Evolutionary conservation across 2,888 invertebrate genomes (phyloP).

Genomic region (Dolichomitus sp.): DNA sequence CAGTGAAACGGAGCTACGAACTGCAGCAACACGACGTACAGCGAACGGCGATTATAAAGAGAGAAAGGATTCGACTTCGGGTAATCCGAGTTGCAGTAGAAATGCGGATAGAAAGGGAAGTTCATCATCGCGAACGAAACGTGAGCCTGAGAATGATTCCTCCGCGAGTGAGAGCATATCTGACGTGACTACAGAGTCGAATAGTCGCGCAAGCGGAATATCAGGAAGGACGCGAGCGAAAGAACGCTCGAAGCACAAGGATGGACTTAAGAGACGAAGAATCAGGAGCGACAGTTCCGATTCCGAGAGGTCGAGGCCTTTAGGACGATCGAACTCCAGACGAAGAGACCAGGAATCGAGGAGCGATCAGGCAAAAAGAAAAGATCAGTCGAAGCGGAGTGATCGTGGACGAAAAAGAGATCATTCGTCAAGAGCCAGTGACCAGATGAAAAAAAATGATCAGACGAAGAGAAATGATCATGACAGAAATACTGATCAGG

Average conservation of each 20-base stretch:
- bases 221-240: constrained; percentile 49
- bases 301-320: not conserved
- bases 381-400: not conserved
- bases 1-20: not conserved
- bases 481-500: not conserved
- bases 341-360: constrained; percentile 10
- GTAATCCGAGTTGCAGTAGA: constrained; percentile 24
- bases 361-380: constrained; percentile 7
- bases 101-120: not conserved
- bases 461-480: constrained; percentile 12
- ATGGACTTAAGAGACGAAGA: constrained; percentile 14
- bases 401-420: constrained; percentile 16
- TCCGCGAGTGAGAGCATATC: constrained; percentile 5
- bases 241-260: constrained; percentile 32
- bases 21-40: not conserved
- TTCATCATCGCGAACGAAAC: not conserved
- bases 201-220: constrained; percentile 25
- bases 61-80: not conserved
- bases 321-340: not conserved
- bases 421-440: no score
- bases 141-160: not conserved
- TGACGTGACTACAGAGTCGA: constrained; percentile 8
- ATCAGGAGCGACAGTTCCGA: constrained; percentile 27
- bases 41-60: constrained; percentile 13
- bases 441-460: not conserved